Evolutionary conservation across 30 jellyfish, hydroid and myxozoan genomes (phyloP).

Genomic region (Morbakka virulenta): DNA sequence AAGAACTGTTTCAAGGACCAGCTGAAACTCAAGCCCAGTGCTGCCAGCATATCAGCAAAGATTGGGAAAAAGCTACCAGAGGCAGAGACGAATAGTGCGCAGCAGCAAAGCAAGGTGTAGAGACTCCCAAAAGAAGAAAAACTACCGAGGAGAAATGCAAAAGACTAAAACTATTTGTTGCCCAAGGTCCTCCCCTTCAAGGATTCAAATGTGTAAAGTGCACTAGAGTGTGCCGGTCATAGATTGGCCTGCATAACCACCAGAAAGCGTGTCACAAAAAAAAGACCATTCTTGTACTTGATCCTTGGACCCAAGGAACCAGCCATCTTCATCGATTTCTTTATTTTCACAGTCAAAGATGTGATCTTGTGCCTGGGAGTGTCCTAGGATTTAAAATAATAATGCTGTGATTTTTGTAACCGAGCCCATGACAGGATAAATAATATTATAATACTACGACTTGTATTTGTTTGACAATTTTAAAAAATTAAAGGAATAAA

Average conservation of each 20-base stretch:
- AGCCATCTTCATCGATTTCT: background rate
- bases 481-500: no score
- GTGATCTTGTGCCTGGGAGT: no score
- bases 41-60: background rate
- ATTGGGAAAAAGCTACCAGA: background rate
- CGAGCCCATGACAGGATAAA: no score
- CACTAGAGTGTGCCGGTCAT: background rate
- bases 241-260: background rate
- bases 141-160: background rate
- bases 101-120: background rate
- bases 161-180: background rate
- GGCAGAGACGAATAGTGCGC: background rate
- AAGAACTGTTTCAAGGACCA: background rate
- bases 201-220: background rate
- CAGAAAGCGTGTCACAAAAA: background rate
- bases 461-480: no score
- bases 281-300: background rate
- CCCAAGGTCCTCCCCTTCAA: background rate
- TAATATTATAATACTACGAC: no score
- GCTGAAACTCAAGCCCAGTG: background rate
- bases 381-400: no score
- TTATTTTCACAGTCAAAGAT: no score
- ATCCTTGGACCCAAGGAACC: background rate
- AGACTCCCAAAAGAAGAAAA: background rate
- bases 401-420: no score